Evolutionary conservation across 92 coral and sea anemone species (phyloP), one percentile per base, ranked within the genome.

Genomic region (Anthopleura xanthogrammica): DNA sequence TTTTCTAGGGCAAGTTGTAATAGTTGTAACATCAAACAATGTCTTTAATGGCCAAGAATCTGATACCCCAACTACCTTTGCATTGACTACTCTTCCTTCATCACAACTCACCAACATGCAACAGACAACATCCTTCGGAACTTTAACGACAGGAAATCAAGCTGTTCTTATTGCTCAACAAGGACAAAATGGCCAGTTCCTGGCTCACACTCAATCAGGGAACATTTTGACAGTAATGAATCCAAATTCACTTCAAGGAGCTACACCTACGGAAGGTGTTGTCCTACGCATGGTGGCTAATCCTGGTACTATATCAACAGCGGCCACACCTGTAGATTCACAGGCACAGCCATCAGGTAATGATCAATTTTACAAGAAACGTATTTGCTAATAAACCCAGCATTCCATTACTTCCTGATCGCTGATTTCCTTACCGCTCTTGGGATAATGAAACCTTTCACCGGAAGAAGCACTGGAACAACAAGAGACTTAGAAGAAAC

Each of bases 21-120:
- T 93, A 70, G 97, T 93, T 65, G 97, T 93, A 48, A 93, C 94
- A 36, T 90, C 94, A 48, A 93, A 92, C 93, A 93, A 88, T 81
- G 87, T 91, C 85, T 93, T 89, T 86, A 83, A 91, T 29, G 81
- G 92, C 54, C 82, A 87, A 29, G 97, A 91, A 46, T 87, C 91
- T 13, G 97, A 93, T 2, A 82, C 90, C 42, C 97, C 94, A 17
- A 89, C 91, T 24, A 89, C 97, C 22, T 94, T 93, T 66, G 87
- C 97, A 11, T 75, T 92, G 68, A 88, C 92, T 50, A 81, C 89
- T 75, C 91, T 90, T 13, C 93, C 92, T n/a, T 83, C 97, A 12
- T 93, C 97, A 17, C 97, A 93, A 76, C 77, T 93, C 84, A 88
- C 94, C 40, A 91, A 87, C 79, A 79, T 93, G 72, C 90, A 93